Evolutionary conservation across 2,888 invertebrate genomes (phyloP), one percentile per base, ranked within the genome.

Genomic region (Sminthurides aquaticus): DNA sequence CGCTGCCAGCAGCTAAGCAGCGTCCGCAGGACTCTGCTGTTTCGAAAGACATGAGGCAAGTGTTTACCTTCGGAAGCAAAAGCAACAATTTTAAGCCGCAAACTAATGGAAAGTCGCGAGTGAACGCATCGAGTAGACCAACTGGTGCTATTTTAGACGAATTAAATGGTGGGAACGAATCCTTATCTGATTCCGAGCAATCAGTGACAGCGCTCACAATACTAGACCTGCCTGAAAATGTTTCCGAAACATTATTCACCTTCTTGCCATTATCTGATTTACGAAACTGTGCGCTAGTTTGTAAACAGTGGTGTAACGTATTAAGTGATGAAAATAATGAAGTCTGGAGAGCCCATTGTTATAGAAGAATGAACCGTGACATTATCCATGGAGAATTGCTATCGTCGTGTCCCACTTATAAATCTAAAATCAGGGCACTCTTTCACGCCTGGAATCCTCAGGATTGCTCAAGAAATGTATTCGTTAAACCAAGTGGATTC

Each of bases 401-500:
- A 62, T 86, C 89, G 56, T 90, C 91, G 71, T 87, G 93, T 73
- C 86, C 89, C 64, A 91, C 93, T 3, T 94, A 90, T 78, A 97
- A 94, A 82, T 87, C 92, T 26, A 97, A 97, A 82, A 82, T 98
- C 71, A 84, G 92, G 76, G 96, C 98, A 18, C 94, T 88, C 80
- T 88, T 88, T 78, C 91, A 95, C 80, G 90, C 97, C 0, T 99
- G 98, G 98, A 98, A 94, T 80, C 91, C 95, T 11, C 88, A 90
- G 78, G 98, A 99, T 79, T 95, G 96, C 79, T 98, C 97, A 59
- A 86, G 93, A 78, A 96, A 99, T 81, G 90, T 97, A 78, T 97
- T 91, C 79, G 89, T 98, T 62, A 96, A 95, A 82, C 88, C 91
- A 27, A 96, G 95, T 81, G 96, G 95, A 71, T 98, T 98, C 79